Conservation (phyloP, 2,113 vertebrate genomes). For the Candoia aspera region DNA sequence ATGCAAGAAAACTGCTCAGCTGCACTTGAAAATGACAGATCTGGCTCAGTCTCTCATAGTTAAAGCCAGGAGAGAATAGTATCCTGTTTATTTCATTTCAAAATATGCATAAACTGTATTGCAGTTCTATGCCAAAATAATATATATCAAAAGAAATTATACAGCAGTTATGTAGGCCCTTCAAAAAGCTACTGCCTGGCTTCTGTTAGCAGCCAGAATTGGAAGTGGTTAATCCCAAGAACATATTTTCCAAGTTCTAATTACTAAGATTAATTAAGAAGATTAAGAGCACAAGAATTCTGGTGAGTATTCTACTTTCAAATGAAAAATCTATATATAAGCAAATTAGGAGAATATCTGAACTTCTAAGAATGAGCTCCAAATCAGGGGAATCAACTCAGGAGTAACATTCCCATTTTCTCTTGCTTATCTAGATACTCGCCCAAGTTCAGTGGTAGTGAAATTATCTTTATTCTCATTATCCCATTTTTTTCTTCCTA, state of each 20-base stretch:
- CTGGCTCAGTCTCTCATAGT: neutral
- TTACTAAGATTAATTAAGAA: neutral
- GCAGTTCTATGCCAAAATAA: neutral
- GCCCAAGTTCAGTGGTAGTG: neutral
- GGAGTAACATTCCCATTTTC: neutral
- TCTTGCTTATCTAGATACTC: neutral
- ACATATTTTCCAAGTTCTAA: neutral
- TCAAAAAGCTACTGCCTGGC: neutral
- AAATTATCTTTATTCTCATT: neutral
- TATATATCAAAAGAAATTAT: neutral
- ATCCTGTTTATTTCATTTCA: neutral
- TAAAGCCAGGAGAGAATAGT: neutral
- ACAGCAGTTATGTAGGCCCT: neutral
- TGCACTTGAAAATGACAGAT: neutral
- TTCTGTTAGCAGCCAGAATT: neutral
- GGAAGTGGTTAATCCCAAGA: neutral
- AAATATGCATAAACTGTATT: neutral
- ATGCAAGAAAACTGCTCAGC: neutral
- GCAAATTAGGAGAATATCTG: neutral
- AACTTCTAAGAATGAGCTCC: neutral
- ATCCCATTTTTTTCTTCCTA: neutral
- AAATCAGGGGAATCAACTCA: neutral
- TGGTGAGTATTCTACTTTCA: neutral
- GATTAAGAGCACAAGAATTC: neutral
- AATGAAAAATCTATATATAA: neutral